Conservation (phyloP, 1,140 invertebrate genomes). For the Whitmania pigra region DNA sequence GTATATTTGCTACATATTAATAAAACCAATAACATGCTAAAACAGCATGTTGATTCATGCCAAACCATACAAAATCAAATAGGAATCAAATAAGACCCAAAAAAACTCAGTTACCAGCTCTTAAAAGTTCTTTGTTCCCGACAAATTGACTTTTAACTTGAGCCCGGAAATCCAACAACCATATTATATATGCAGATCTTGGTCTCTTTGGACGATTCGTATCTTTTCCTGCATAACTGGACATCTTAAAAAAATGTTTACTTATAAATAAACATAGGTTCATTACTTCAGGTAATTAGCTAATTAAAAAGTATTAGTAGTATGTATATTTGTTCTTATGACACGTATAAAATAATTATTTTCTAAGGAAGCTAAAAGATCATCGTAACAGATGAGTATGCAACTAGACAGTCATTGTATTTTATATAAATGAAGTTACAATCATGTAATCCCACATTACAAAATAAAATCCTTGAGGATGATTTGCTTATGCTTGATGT, state of each 20-base stretch:
- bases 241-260: constrained; percentile 27
- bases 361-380: not conserved
- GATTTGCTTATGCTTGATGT: too few relatives aligned
- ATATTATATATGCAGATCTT: constrained; percentile 79
- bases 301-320: too few relatives aligned
- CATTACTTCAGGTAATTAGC: too few relatives aligned
- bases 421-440: too few relatives aligned
- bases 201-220: constrained; percentile 77
- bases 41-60: not conserved
- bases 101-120: constrained; percentile 19
- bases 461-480: too few relatives aligned
- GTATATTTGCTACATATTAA: not conserved
- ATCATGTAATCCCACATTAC: too few relatives aligned
- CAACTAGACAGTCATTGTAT: too few relatives aligned
- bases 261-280: too few relatives aligned
- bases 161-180: constrained; percentile 74
- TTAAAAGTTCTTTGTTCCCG: constrained; percentile 47
- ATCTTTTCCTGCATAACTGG: constrained; percentile 54
- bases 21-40: not conserved
- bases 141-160: constrained; percentile 55
- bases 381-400: too few relatives aligned
- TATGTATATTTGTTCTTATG: too few relatives aligned
- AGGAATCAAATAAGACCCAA: not conserved
- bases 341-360: not conserved
- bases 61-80: not conserved